These are phyloP conservation scores for Salvelinus fontinalis DNA, from an alignment of 2,113 vertebrate genomes.

Conservation along the genomic window DNA sequence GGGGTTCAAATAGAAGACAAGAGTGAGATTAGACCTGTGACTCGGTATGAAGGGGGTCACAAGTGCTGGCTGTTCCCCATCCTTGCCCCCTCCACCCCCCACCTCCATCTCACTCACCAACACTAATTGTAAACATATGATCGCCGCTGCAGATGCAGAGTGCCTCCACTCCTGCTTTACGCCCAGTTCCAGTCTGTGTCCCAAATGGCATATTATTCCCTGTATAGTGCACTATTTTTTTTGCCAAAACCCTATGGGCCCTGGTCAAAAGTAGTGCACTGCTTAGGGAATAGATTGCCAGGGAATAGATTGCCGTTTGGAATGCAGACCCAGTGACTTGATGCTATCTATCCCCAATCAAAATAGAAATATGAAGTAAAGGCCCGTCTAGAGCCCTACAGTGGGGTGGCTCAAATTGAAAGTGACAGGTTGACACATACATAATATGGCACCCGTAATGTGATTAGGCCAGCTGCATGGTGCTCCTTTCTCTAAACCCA, in stretches of 20 bases:
- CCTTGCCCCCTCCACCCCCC: slow-evolving; percentile 30
- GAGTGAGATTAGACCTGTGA: slow-evolving; percentile 73
- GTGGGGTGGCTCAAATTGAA: slow-evolving; percentile 74
- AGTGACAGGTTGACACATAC: slow-evolving; percentile 83
- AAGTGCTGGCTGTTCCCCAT: slow-evolving; percentile 35
- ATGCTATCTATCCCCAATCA: slow-evolving; percentile 72
- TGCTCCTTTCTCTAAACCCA: slow-evolving; percentile 61
- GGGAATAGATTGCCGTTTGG: too few relatives aligned
- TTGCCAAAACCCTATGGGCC: too few relatives aligned
- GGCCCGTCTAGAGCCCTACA: slow-evolving; percentile 62
- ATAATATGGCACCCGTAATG: slow-evolving; percentile 80
- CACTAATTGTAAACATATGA: slow-evolving; percentile 75
- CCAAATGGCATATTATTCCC: too few relatives aligned
- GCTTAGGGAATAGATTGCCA: too few relatives aligned
- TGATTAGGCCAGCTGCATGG: slow-evolving; percentile 76
- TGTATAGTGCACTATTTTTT: too few relatives aligned
- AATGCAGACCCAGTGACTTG: slow-evolving; percentile 26
- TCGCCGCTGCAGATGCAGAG: slow-evolving; percentile 26
- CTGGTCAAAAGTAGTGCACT: too few relatives aligned
- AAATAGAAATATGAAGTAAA: slow-evolving; percentile 69
- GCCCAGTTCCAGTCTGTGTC: slow-evolving; percentile 32
- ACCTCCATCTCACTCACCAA: slow-evolving; percentile 28
- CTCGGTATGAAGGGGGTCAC: slow-evolving; percentile 64
- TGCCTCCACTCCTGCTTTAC: slow-evolving; percentile 25
- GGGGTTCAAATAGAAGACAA: slow-evolving; percentile 65